Evolutionary conservation across 2,888 invertebrate genomes (phyloP).

Genomic region (Lagria hirta): DNA sequence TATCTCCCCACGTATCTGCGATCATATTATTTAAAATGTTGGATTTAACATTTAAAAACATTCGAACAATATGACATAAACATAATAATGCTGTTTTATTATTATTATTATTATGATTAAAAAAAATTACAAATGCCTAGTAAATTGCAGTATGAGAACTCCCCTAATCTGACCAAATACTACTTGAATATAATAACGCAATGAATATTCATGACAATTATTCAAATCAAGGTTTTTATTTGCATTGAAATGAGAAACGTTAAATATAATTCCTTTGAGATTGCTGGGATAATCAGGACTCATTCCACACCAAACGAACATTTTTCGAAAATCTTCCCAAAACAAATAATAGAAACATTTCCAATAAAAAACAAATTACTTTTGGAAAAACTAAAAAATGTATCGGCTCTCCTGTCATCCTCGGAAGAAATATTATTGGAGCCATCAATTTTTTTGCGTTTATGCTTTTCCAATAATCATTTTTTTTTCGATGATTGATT

Average conservation of each 20-base stretch:
- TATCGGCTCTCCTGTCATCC: conserved; percentile 7
- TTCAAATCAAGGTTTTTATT: conserved; percentile 29
- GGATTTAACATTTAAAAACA: too few relatives aligned
- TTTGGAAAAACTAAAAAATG: conserved; percentile 8
- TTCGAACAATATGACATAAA: too few relatives aligned
- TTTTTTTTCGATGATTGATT: conserved; percentile 9
- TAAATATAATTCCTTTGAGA: conserved; percentile 25
- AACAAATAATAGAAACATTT: too few relatives aligned
- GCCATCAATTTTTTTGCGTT: conserved; percentile 11
- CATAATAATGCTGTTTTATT: too few relatives aligned
- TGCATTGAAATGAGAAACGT: conserved; percentile 26
- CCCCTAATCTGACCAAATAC: conserved; percentile 12
- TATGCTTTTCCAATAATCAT: conserved; percentile 8
- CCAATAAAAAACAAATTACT: too few relatives aligned
- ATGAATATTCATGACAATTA: conserved; percentile 29
- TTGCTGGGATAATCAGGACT: conserved; percentile 13
- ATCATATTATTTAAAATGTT: too few relatives aligned
- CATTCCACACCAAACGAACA: conserved; percentile 9
- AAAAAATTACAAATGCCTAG: too few relatives aligned
- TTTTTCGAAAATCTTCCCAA: background rate
- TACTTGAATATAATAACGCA: conserved; percentile 22
- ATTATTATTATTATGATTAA: too few relatives aligned
- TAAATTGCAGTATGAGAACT: conserved; percentile 3
- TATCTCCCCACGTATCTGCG: too few relatives aligned
- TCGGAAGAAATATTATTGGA: conserved; percentile 8